Evolutionary conservation across 2,797 vertebrate genomes (phyloP).

Genomic region (Pygocentrus nattereri): DNA sequence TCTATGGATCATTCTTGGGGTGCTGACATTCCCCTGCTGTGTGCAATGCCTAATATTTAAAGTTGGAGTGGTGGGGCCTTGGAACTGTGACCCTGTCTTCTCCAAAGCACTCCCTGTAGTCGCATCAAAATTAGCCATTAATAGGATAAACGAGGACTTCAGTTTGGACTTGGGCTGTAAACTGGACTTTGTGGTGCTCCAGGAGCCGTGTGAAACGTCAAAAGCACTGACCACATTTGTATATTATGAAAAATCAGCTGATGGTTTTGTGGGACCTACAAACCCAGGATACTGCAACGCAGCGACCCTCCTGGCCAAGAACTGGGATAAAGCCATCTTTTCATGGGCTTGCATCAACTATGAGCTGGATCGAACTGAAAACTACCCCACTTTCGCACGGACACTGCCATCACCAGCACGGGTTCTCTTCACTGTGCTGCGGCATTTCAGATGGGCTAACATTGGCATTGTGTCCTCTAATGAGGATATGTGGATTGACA

Average conservation of each 20-base stretch:
- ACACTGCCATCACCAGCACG: slow-evolving; percentile 72
- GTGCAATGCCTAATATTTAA: slow-evolving; percentile 78
- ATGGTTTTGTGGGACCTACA: slow-evolving; percentile 77
- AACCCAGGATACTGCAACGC: slow-evolving; percentile 83
- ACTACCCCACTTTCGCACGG: slow-evolving; percentile 76
- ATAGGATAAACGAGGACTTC: slow-evolving; percentile 75
- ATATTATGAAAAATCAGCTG: slow-evolving; percentile 69
- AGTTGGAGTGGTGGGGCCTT: slow-evolving; percentile 83
- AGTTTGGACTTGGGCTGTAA: slow-evolving; percentile 69
- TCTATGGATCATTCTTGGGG: slow-evolving; percentile 78
- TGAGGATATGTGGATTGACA: slow-evolving; percentile 82
- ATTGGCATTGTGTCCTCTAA: slow-evolving; percentile 80
- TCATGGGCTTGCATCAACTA: slow-evolving; percentile 79
- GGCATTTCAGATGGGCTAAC: slow-evolving; percentile 83
- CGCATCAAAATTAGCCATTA: slow-evolving; percentile 74
- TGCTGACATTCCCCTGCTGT: slow-evolving; percentile 76
- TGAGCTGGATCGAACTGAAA: slow-evolving; percentile 72
- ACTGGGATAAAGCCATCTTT: slow-evolving; percentile 82
- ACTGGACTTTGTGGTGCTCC: slow-evolving; percentile 75
- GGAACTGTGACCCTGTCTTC: slow-evolving; percentile 79
- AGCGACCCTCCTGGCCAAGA: slow-evolving; percentile 78
- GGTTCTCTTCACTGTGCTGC: slow-evolving; percentile 78
- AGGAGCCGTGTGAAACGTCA: slow-evolving; percentile 80
- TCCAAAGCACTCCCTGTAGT: slow-evolving; percentile 74
- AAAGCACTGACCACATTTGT: slow-evolving; percentile 80